A percentile compares a stretch with the other conserved stretches of the same genome.
Conservation (phyloP, 2,888 invertebrate genomes). For the Phytoseiulus persimilis region DNA sequence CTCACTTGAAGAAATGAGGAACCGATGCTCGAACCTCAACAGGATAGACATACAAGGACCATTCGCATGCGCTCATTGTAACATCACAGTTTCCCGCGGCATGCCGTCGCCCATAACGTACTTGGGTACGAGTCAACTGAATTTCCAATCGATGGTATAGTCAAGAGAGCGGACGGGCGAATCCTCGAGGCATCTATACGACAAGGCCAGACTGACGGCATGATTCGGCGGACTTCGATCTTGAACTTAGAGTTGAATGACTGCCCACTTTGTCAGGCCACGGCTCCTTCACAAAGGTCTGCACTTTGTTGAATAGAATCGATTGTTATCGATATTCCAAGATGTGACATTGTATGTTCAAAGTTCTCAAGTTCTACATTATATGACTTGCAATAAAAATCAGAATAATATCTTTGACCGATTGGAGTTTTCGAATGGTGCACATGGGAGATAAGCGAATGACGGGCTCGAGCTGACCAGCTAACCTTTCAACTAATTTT, state of each 20-base stretch:
- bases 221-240: neutral
- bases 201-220: neutral
- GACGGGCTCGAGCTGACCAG: too few species aligned
- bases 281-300: too few species aligned
- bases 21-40: slow-evolving; percentile 43
- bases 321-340: neutral
- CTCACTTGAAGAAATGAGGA: slow-evolving; percentile 46
- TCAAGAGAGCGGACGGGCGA: neutral
- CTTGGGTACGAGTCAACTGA: slow-evolving; percentile 18
- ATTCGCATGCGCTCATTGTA: slow-evolving; percentile 34
- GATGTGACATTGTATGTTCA: neutral
- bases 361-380: neutral
- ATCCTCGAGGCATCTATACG: neutral
- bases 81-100: slow-evolving; percentile 11
- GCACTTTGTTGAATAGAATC: neutral
- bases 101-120: slow-evolving; percentile 17
- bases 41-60: slow-evolving; percentile 46
- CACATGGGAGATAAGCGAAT: too few species aligned
- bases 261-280: too few species aligned
- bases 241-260: neutral
- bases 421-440: too few species aligned
- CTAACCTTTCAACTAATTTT: too few species aligned
- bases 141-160: slow-evolving; percentile 31
- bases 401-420: too few species aligned
- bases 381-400: neutral